Base-by-base conservation (phyloP, 2,797 vertebrate genomes). In the Capromys pilorides region DNA sequence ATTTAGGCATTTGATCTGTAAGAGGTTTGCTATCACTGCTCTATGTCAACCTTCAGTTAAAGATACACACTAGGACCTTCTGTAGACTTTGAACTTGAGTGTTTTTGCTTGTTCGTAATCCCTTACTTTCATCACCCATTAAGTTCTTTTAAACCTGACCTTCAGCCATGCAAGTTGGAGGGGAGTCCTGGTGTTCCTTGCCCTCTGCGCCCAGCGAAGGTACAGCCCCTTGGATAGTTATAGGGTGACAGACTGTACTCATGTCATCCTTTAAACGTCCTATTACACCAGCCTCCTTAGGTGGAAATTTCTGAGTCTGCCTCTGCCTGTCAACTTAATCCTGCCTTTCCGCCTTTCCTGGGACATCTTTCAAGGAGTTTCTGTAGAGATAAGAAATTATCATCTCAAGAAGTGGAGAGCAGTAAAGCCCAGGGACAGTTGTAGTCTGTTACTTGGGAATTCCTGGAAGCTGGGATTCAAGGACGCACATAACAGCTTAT, bases 61-160 rank as follows among this genome's bases (percentile, higher is more conserved):
- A 86, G 79, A 88, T 21, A 41, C 66, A 71, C 36, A n/a, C 3
- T 26, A 21, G 92, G 6, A 33, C 57, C 59, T 75, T 83, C 59
- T 49, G 31, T 39, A 95, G 88, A 90, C 95, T 95, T 96, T 95
- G 73, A 77, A 77, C 80, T 59, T 90, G n/a, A 86, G 92, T 3
- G 2, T 71, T 67, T 96, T 41, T 64, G n/a, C 51, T 80, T 45
- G 49, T 87, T 77, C 39, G 54, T 71, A 73, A 69, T 59, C 49
- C 57, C n/a, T 81, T 36, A 36, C 18, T 5, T 67, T 73, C 26
- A 85, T 66, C 33, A 73, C 75, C 19, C 57, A 7, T 24, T 80
- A 31, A n/a, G 1, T 82, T 16, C 6, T 57, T 85, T 84, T 39
- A 66, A 3, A 33, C 71, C 83, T 96, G 81, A 80, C 84, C 83